These are phyloP conservation scores for Maniola hyperantus DNA, from an alignment of 2,888 invertebrate species.

Conservation along the genomic window DNA sequence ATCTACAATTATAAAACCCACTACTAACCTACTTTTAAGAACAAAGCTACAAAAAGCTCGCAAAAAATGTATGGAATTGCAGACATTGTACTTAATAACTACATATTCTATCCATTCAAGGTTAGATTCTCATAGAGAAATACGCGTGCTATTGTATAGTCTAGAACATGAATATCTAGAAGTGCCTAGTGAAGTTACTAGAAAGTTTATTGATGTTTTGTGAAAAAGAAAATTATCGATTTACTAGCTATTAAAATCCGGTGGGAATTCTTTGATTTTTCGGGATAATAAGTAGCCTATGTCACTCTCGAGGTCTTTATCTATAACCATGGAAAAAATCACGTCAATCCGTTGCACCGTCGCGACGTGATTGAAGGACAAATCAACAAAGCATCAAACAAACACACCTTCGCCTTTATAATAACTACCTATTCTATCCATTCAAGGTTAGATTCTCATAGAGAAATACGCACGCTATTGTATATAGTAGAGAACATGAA, in stretches of 20 bases:
- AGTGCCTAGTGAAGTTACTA: not conserved
- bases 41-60: not conserved
- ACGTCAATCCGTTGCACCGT: no score
- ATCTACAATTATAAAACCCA: not conserved
- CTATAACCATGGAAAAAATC: no score
- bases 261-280: no score
- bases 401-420: no score
- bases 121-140: constrained; percentile 6
- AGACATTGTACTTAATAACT: not conserved
- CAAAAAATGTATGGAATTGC: constrained; percentile 6
- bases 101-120: not conserved
- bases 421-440: not conserved
- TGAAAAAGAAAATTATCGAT: constrained; percentile 12
- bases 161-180: constrained; percentile 1
- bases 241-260: no score
- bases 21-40: constrained; percentile 3
- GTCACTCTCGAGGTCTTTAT: no score
- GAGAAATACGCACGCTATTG: constrained; percentile 9
- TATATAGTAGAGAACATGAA: constrained; percentile 1
- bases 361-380: no score
- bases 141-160: not conserved
- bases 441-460: constrained; percentile 5
- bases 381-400: no score
- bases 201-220: constrained; percentile 8
- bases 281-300: no score